Evolutionary conservation across 2,797 vertebrate genomes (phyloP).

Genomic region (Distichodus sexfasciatus): DNA sequence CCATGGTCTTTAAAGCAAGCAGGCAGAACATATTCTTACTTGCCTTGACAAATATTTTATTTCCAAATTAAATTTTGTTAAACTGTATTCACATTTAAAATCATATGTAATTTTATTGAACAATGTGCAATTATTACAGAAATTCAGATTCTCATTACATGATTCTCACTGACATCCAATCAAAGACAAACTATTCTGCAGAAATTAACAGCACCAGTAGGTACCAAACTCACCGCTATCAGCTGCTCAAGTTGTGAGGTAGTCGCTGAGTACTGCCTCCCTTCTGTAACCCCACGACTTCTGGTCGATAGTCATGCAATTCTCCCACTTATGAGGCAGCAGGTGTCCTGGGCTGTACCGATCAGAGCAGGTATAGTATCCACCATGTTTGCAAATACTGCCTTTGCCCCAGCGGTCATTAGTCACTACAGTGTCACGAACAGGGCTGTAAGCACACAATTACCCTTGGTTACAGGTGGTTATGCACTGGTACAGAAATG

Average conservation of each 20-base stretch:
- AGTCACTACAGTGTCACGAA: constrained; percentile 89
- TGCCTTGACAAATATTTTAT: too few species aligned
- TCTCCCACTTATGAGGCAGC: constrained; percentile 93
- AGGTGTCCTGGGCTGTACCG: constrained; percentile 89
- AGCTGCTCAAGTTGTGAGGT: constrained; percentile 80
- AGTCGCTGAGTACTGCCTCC: constrained; percentile 80
- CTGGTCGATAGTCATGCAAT: constrained; percentile 93
- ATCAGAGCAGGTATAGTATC: constrained; percentile 90
- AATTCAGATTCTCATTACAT: too few species aligned
- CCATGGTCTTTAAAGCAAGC: constrained; percentile 74
- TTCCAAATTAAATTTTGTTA: too few species aligned
- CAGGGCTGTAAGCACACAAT: constrained; percentile 75
- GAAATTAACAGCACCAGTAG: neutral
- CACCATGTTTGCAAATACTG: constrained; percentile 86
- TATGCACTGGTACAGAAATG: neutral
- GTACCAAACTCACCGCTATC: constrained; percentile 70
- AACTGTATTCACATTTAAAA: too few species aligned
- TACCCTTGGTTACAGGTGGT: neutral
- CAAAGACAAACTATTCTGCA: neutral
- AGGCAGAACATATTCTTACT: neutral
- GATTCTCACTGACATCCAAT: too few species aligned
- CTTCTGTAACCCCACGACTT: constrained; percentile 90
- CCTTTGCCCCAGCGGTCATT: constrained; percentile 92
- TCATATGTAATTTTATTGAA: too few species aligned
- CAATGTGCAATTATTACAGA: too few species aligned